Evolutionary conservation across 2,113 vertebrate species (phyloP).

Genomic region (Cyprinodon tularosa): DNA sequence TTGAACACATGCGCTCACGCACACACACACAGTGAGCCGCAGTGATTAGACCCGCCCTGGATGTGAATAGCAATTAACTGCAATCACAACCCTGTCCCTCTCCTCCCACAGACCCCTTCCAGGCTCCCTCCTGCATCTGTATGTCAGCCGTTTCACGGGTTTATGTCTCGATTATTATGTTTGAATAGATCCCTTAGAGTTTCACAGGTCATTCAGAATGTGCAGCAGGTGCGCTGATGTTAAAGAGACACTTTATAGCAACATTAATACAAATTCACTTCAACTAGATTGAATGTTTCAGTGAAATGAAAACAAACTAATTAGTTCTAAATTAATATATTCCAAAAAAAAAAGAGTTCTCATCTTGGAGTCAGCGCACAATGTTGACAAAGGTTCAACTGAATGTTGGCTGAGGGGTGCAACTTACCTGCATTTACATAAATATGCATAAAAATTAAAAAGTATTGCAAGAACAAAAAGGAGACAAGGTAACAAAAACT

Average conservation of each 20-base stretch:
- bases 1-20: conserved; percentile 24
- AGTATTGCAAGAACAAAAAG: too few relatives aligned
- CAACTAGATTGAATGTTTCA: too few relatives aligned
- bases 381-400: too few relatives aligned
- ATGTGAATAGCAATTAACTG: conserved; percentile 72
- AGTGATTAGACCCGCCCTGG: conserved; percentile 64
- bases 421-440: too few relatives aligned
- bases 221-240: not conserved
- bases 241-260: not conserved
- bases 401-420: too few relatives aligned
- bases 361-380: too few relatives aligned
- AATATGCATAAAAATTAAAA: too few relatives aligned
- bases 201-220: not conserved
- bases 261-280: too few relatives aligned
- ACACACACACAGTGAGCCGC: conserved; percentile 8
- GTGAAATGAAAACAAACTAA: too few relatives aligned
- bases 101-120: conserved; percentile 21
- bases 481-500: too few relatives aligned
- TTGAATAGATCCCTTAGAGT: conserved; percentile 3
- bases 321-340: too few relatives aligned
- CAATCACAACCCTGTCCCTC: conserved; percentile 63
- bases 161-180: conserved; percentile 26
- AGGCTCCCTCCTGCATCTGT: conserved; percentile 28
- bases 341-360: too few relatives aligned
- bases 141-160: conserved; percentile 15